Evolutionary conservation across 1,140 invertebrate genomes (phyloP).

Genomic region (Zaprionus inermis): DNA sequence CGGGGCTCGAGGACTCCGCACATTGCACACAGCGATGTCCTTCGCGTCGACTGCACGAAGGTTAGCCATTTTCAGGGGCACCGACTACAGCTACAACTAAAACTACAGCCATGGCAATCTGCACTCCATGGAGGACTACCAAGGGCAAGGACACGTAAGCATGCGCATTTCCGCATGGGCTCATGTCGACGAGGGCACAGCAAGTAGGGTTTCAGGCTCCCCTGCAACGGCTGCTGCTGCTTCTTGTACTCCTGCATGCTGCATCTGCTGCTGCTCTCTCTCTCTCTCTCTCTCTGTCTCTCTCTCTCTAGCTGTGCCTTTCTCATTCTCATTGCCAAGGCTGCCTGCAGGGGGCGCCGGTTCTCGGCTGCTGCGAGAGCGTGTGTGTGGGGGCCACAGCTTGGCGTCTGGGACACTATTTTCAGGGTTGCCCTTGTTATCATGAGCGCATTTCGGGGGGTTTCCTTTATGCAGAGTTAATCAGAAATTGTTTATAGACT

Average conservation of each 20-base stretch:
- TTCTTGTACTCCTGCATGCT: neutral
- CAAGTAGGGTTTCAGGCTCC: neutral
- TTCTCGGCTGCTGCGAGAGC: neutral
- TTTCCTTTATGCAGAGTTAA: neutral
- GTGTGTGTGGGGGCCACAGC: neutral
- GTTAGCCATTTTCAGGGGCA: conserved; percentile 80
- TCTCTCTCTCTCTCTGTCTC: neutral
- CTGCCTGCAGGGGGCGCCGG: no score
- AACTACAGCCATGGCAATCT: conserved; percentile 11
- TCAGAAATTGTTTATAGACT: neutral
- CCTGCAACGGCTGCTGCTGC: neutral
- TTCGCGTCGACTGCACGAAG: conserved; percentile 66
- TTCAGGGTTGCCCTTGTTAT: conserved; percentile 6
- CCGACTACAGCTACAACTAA: conserved; percentile 44
- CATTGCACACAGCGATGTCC: conserved; percentile 58
- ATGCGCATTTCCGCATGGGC: conserved; percentile 77
- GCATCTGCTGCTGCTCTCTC: conserved; percentile 1
- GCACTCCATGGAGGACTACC: conserved; percentile 45
- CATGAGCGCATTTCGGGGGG: neutral
- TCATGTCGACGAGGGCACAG: neutral
- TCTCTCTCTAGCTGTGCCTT: neutral
- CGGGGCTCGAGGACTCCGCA: conserved; percentile 17
- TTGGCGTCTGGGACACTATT: neutral
- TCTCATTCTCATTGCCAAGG: neutral
- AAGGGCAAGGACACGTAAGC: conserved; percentile 82